A percentile compares a stretch with the other conserved stretches of the same genome.
Evolutionary conservation across 2,797 vertebrate genomes (phyloP).

Genomic region (Sebastes cheni): DNA sequence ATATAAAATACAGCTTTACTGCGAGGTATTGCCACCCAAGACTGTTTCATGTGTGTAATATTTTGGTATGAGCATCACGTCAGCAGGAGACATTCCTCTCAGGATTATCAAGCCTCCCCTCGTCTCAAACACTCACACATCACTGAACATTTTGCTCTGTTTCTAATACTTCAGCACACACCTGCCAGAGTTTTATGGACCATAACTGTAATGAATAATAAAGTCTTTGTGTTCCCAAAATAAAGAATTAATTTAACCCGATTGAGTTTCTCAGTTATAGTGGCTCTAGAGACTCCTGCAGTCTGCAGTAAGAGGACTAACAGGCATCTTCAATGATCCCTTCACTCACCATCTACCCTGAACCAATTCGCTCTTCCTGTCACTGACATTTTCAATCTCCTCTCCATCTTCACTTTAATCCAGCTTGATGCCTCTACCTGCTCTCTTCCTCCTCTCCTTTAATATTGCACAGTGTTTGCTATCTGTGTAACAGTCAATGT

Average conservation of each 20-base stretch:
- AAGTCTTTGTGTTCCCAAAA: background rate
- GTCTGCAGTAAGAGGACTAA: background rate
- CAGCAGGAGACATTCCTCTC: conserved; percentile 4
- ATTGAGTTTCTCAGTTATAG: background rate
- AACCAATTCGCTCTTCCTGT: background rate
- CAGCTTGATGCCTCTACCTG: background rate
- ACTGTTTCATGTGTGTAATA: background rate
- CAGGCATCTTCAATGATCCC: background rate
- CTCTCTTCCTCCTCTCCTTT: background rate
- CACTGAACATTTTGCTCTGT: background rate
- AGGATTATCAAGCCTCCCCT: conserved; percentile 2
- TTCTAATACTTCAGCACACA: background rate
- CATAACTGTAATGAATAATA: background rate
- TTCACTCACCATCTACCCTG: background rate
- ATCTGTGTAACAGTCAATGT: conserved; percentile 2
- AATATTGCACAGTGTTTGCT: background rate
- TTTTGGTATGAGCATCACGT: background rate
- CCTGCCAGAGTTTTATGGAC: background rate
- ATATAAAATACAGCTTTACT: background rate
- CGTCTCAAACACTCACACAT: background rate
- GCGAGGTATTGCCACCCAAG: background rate
- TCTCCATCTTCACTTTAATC: conserved; percentile 22
- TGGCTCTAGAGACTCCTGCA: background rate
- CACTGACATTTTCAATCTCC: conserved; percentile 22
- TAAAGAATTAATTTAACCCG: background rate